These are phyloP conservation scores for Drosophila neoperkinsi DNA, from an alignment of 2,888 invertebrate species.

Conservation along the genomic window DNA sequence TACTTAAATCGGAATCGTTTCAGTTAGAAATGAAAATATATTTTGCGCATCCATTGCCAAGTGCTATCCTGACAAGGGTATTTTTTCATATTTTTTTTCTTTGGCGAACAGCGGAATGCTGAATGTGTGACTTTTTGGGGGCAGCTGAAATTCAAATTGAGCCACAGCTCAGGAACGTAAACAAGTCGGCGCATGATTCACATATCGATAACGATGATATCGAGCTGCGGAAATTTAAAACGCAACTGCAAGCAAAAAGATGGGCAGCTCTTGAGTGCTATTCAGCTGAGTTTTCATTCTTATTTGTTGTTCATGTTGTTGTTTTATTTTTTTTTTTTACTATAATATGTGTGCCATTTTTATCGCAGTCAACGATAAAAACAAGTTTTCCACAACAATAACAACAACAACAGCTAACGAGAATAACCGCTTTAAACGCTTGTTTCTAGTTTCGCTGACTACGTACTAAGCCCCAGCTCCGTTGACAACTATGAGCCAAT, in stretches of 20 bases:
- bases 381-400: constrained; percentile 64
- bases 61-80: not conserved
- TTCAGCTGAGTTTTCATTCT: constrained; percentile 49
- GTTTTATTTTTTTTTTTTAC: constrained; percentile 8
- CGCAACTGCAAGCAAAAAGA: constrained; percentile 27
- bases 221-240: constrained; percentile 15
- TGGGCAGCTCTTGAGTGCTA: constrained; percentile 4
- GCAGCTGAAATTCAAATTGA: constrained; percentile 30
- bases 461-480: constrained; percentile 25
- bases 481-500: constrained; percentile 48
- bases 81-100: not conserved
- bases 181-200: constrained; percentile 44
- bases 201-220: constrained; percentile 50
- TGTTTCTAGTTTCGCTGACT: constrained; percentile 51
- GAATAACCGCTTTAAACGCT: constrained; percentile 68
- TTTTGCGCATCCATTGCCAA: not conserved
- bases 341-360: constrained; percentile 68
- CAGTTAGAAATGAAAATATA: not conserved
- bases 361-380: constrained; percentile 68
- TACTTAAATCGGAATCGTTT: not conserved
- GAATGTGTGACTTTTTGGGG: constrained; percentile 1
- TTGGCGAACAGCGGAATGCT: not conserved
- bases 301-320: constrained; percentile 16
- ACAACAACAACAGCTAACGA: constrained; percentile 65
- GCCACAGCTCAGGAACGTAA: constrained; percentile 32